phyloP scores from a whole-genome alignment of 1,140 invertebrate genomes.

The Belonocnema kinseyi region DNA sequence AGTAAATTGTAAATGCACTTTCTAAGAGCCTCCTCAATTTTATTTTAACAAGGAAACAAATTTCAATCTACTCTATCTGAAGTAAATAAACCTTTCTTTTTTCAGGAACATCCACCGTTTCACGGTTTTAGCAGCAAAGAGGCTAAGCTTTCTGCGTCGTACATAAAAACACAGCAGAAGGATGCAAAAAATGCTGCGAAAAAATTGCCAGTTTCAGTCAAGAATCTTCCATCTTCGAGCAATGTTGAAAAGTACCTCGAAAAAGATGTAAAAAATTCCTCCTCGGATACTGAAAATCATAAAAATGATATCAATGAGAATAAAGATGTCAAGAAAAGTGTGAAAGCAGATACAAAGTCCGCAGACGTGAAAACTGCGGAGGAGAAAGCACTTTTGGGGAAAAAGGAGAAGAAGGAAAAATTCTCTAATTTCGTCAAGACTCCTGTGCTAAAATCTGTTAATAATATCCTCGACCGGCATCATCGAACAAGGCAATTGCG shows the following conservation, averaged over 20 bases:
- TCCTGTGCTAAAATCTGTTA: constrained; percentile 67
- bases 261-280: constrained; percentile 47
- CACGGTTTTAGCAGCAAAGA: constrained; percentile 73
- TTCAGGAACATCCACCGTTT: constrained; percentile 70
- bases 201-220: constrained; percentile 35
- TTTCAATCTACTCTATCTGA: neutral
- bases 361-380: constrained; percentile 38
- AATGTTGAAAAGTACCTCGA: constrained; percentile 41
- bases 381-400: constrained; percentile 49
- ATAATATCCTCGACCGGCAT: constrained; percentile 73
- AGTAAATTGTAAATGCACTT: too few relatives aligned
- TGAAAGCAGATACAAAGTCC: constrained; percentile 29
- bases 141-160: constrained; percentile 63
- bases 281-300: constrained; percentile 42
- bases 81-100: constrained; percentile 34
- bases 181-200: constrained; percentile 54
- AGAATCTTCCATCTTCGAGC: constrained; percentile 41
- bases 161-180: constrained; percentile 61
- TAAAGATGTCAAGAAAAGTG: constrained; percentile 18
- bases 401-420: constrained; percentile 59
- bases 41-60: neutral
- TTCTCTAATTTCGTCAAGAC: constrained; percentile 62
- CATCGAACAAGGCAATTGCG: constrained; percentile 77
- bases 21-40: too few relatives aligned
- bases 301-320: constrained; percentile 11